Evolutionary conservation across 2,113 vertebrate species (phyloP).

Genomic region (Channa argus): DNA sequence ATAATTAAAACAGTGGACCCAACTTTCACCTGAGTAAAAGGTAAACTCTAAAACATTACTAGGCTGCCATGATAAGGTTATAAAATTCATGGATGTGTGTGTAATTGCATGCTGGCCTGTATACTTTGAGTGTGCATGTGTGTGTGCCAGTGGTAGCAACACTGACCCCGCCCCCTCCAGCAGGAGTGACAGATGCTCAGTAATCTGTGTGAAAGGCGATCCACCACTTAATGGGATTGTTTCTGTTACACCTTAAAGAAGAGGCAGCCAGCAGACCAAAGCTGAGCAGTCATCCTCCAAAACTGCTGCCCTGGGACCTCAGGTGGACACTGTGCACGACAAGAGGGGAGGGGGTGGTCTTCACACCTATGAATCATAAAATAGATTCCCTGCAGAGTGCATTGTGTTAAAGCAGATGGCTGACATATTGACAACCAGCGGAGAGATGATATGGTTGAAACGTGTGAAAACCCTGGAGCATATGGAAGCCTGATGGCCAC

Average conservation of each 20-base stretch:
- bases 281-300: constrained; percentile 71
- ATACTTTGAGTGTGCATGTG: constrained; percentile 20
- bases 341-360: constrained; percentile 19
- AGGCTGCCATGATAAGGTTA: not conserved
- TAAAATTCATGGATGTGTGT: constrained; percentile 1
- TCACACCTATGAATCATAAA: constrained; percentile 76
- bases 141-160: constrained; percentile 55
- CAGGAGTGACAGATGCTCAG: constrained; percentile 82
- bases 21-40: no score
- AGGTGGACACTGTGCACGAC: constrained; percentile 73
- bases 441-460: constrained; percentile 69
- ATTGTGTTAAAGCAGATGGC: constrained; percentile 79
- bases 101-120: constrained; percentile 16
- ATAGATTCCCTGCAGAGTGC: constrained; percentile 39
- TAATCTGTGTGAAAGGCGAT: constrained; percentile 85
- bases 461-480: constrained; percentile 70
- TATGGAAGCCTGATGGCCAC: constrained; percentile 66
- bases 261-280: constrained; percentile 69
- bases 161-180: constrained; percentile 70
- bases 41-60: constrained; percentile 11
- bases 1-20: not conserved
- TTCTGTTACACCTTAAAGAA: constrained; percentile 83
- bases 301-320: constrained; percentile 80
- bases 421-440: constrained; percentile 73
- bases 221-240: constrained; percentile 83